A percentile compares a stretch with the other conserved stretches of the same genome.
These are phyloP conservation scores for Pyrocoelia pectoralis DNA, from an alignment of 2,888 invertebrate species.

Conservation along the genomic window DNA sequence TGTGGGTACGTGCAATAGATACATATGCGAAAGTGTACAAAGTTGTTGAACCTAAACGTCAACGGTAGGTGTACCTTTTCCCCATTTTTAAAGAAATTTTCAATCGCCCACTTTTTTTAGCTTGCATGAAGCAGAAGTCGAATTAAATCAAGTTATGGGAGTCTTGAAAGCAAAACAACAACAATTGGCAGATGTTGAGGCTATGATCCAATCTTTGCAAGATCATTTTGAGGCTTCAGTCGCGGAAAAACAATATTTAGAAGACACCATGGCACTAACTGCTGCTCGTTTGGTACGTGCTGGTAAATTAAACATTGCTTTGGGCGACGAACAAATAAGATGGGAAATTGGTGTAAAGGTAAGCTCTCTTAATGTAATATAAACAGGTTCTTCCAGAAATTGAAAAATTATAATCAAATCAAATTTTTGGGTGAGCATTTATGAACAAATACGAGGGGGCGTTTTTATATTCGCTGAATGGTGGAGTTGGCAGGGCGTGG, in stretches of 20 bases:
- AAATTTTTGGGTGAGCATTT: no score
- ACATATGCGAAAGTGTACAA: conserved; percentile 87
- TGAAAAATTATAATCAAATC: no score
- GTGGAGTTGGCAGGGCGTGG: no score
- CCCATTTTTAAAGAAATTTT: conserved; percentile 2
- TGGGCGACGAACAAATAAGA: conserved; percentile 85
- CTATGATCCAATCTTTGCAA: conserved; percentile 65
- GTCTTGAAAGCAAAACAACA: conserved; percentile 81
- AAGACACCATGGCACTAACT: conserved; percentile 78
- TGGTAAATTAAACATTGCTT: conserved; percentile 83
- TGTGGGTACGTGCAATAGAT: conserved; percentile 93
- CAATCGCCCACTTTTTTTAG: conserved; percentile 58
- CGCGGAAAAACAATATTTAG: conserved; percentile 77
- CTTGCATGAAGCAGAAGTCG: conserved; percentile 79
- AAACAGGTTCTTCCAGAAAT: no score
- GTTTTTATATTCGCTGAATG: no score
- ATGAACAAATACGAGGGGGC: no score
- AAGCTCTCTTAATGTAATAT: no score
- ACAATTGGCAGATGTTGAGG: conserved; percentile 83
- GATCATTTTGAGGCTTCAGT: conserved; percentile 76
- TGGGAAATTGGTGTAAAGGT: conserved; percentile 82
- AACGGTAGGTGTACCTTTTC: conserved; percentile 67
- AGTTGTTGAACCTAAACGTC: conserved; percentile 88
- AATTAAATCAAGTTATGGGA: conserved; percentile 78
- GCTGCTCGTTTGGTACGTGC: conserved; percentile 82